A percentile compares a stretch with the other conserved stretches of the same genome.
Conservation (phyloP, 2,113 vertebrate species). For the Danionella cerebrum region DNA sequence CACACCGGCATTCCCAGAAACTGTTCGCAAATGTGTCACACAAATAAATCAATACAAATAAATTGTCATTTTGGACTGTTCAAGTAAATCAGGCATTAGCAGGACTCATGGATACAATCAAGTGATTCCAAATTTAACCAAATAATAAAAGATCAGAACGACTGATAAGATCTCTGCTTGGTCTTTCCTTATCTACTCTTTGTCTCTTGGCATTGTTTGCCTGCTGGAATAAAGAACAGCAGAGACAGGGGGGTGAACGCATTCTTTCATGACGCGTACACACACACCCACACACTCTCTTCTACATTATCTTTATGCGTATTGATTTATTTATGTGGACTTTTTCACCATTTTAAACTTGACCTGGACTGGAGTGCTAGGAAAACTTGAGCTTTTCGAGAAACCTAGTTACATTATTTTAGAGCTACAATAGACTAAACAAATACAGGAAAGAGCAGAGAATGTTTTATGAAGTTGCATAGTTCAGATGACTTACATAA, state of each 20-base stretch:
- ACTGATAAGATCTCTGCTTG: background rate
- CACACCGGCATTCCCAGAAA: too few relatives aligned
- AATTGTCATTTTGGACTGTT: background rate
- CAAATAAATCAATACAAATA: background rate
- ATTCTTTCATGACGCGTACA: background rate
- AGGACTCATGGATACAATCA: background rate
- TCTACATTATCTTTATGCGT: too few relatives aligned
- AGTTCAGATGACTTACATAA: too few relatives aligned
- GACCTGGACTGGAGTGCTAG: too few relatives aligned
- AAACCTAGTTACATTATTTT: too few relatives aligned
- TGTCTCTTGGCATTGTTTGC: constrained; percentile 1
- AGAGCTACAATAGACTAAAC: too few relatives aligned
- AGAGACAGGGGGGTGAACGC: background rate
- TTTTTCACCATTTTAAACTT: too few relatives aligned
- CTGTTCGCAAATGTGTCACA: too few relatives aligned
- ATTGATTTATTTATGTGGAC: too few relatives aligned
- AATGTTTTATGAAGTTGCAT: too few relatives aligned
- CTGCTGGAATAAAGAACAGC: background rate
- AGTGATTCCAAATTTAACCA: background rate
- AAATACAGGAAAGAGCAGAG: too few relatives aligned
- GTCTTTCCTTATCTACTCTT: background rate
- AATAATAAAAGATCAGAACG: background rate
- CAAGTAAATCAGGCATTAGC: background rate
- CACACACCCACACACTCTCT: background rate
- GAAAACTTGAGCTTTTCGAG: too few relatives aligned